Evolutionary conservation across 35 echinoderm and acorn worm species (phyloP).

Genomic region (Heliocidaris tuberculata): DNA sequence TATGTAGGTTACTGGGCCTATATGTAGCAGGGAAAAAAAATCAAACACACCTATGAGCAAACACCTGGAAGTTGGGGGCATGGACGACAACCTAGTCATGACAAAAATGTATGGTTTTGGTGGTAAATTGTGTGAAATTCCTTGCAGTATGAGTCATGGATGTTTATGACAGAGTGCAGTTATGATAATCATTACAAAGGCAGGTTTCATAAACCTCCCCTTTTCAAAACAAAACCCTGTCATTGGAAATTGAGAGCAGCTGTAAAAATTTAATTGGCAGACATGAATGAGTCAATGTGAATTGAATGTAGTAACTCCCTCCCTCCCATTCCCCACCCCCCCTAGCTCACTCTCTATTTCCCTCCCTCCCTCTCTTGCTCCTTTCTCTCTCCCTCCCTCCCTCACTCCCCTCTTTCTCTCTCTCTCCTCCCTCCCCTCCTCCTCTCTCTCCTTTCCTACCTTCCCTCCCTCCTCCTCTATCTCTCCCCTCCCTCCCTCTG

Average conservation of each 20-base stretch:
- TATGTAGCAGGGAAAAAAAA: background rate
- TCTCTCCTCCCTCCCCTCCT: background rate
- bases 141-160: background rate
- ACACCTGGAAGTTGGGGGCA: background rate
- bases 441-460: too few relatives aligned
- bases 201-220: background rate
- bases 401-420: too few relatives aligned
- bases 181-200: background rate
- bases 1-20: too few relatives aligned
- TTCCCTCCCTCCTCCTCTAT: too few relatives aligned
- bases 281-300: background rate
- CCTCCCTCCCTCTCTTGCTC: background rate
- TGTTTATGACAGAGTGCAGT: background rate
- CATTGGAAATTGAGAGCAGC: background rate
- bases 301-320: background rate
- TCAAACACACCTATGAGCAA: background rate
- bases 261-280: background rate
- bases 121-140: background rate
- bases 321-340: background rate
- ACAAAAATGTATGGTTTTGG: conserved; percentile 2
- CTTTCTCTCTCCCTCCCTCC: background rate
- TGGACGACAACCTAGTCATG: background rate
- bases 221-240: background rate
- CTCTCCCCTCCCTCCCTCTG: too few relatives aligned
- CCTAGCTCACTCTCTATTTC: background rate